A percentile compares a stretch with the other conserved stretches of the same genome.
phyloP scores from a whole-genome alignment of 2,113 vertebrate genomes.

The Odontesthes bonariensis region DNA sequence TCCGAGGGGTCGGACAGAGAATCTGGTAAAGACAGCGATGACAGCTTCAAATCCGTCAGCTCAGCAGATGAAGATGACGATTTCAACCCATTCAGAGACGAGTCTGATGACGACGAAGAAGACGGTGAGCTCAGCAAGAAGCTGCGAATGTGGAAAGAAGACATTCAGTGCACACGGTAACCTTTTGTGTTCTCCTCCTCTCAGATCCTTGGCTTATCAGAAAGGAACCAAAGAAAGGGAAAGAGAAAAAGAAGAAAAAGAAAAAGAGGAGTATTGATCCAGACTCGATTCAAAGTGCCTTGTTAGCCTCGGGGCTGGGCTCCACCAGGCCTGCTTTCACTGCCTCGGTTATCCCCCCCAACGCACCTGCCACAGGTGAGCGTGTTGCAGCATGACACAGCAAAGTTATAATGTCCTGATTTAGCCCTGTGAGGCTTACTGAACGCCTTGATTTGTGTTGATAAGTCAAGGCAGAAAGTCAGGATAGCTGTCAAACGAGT shows the following conservation, averaged over 20 bases:
- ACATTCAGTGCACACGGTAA: background rate
- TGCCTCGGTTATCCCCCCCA: slow-evolving; percentile 83
- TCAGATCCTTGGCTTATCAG: slow-evolving; percentile 97
- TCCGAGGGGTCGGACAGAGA: slow-evolving; percentile 79
- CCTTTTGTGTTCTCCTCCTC: background rate
- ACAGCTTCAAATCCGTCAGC: slow-evolving; percentile 94
- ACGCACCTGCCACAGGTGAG: slow-evolving; percentile 73
- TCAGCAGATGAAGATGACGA: slow-evolving; percentile 94
- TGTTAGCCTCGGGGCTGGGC: slow-evolving; percentile 97
- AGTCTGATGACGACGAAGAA: slow-evolving; percentile 94
- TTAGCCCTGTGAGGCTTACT: background rate
- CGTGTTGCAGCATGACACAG: background rate
- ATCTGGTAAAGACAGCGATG: slow-evolving; percentile 92
- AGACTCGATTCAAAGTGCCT: slow-evolving; percentile 99
- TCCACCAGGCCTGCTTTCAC: slow-evolving; percentile 93
- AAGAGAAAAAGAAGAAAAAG: slow-evolving; percentile 92
- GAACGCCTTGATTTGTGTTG: slow-evolving; percentile 18
- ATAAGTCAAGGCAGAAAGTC: slow-evolving; percentile 86
- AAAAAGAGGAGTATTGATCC: slow-evolving; percentile 93
- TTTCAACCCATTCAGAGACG: slow-evolving; percentile 97
- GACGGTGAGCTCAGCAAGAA: slow-evolving; percentile 86
- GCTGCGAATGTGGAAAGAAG: background rate
- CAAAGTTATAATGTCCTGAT: background rate
- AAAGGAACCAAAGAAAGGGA: slow-evolving; percentile 95
- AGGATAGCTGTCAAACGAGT: slow-evolving; percentile 91